Conservation (phyloP, 2,797 vertebrate genomes). For the Amphiprion clarkii region DNA sequence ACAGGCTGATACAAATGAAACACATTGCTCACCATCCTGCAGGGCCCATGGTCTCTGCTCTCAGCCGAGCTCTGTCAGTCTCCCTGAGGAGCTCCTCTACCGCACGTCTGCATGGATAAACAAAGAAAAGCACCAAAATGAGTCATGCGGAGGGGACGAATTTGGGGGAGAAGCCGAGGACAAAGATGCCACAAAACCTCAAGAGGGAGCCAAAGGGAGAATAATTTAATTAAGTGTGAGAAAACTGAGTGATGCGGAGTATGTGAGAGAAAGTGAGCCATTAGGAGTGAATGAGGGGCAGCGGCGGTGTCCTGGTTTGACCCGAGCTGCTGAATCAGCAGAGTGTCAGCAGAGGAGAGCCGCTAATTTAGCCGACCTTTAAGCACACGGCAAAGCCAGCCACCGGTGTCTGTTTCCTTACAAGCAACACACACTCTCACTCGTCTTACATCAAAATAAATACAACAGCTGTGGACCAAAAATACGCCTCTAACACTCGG, state of each 20-base stretch:
- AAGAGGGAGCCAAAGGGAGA: conserved; percentile 39
- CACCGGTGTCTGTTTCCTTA: conserved; percentile 7
- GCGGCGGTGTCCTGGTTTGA: conserved; percentile 62
- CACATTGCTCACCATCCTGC: conserved; percentile 92
- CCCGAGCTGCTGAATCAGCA: conserved; percentile 66
- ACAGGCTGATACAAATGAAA: conserved; percentile 36
- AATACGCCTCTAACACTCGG: not conserved
- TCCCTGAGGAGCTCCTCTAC: conserved; percentile 97
- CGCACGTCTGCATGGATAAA: conserved; percentile 87
- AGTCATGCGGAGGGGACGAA: conserved; percentile 11
- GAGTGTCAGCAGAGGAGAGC: conserved; percentile 25
- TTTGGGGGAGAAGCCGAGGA: not conserved
- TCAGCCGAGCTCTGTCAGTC: conserved; percentile 92
- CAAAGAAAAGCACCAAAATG: not conserved
- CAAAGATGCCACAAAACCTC: conserved; percentile 14
- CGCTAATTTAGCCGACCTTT: conserved; percentile 56
- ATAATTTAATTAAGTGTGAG: conserved; percentile 42
- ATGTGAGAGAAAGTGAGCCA: conserved; percentile 37
- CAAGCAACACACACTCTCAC: conserved; percentile 6
- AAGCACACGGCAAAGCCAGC: conserved; percentile 10
- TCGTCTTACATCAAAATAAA: conserved; percentile 6
- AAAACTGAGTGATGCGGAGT: conserved; percentile 29
- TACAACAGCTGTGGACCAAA: conserved; percentile 11
- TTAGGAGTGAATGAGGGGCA: conserved; percentile 24
- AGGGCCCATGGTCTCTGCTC: conserved; percentile 98